Evolutionary conservation across 2,113 vertebrate species (phyloP).

Genomic region (Neolamprologus brichardi): DNA sequence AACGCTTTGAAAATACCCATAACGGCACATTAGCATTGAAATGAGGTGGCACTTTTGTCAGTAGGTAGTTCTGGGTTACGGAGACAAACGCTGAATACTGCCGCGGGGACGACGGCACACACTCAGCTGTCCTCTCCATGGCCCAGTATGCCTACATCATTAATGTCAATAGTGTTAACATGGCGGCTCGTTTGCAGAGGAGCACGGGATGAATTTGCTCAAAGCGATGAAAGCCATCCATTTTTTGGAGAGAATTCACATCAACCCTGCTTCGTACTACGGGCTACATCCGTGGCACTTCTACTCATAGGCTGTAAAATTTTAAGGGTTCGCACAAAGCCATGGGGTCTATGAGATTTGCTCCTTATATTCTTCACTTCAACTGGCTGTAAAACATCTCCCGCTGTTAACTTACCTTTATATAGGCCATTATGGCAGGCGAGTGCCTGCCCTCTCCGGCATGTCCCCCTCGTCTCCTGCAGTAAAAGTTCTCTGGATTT

Average conservation of each 20-base stretch:
- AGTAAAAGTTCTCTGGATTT: not conserved
- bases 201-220: not conserved
- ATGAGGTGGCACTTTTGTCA: slow-evolving; percentile 46
- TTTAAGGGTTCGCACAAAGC: slow-evolving; percentile 5
- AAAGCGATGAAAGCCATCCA: not conserved
- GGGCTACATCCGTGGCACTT: not conserved
- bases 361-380: not conserved
- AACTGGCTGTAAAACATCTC: not conserved
- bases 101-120: slow-evolving; percentile 14
- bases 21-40: slow-evolving; percentile 65
- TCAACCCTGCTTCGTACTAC: not conserved
- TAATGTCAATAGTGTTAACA: slow-evolving; percentile 32
- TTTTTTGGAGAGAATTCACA: not conserved
- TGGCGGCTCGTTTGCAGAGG: not conserved
- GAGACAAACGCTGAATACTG: slow-evolving; percentile 27
- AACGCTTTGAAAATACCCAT: slow-evolving; percentile 37
- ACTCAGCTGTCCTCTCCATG: not conserved
- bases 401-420: not conserved
- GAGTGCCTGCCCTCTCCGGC: not conserved
- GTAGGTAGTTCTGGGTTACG: slow-evolving; percentile 38
- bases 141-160: not conserved
- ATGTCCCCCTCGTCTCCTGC: not conserved
- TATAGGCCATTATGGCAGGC: not conserved
- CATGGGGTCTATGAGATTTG: not conserved
- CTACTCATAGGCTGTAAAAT: not conserved